Conservation (phyloP, 2,113 vertebrate genomes). For the Takifugu flavidus region DNA sequence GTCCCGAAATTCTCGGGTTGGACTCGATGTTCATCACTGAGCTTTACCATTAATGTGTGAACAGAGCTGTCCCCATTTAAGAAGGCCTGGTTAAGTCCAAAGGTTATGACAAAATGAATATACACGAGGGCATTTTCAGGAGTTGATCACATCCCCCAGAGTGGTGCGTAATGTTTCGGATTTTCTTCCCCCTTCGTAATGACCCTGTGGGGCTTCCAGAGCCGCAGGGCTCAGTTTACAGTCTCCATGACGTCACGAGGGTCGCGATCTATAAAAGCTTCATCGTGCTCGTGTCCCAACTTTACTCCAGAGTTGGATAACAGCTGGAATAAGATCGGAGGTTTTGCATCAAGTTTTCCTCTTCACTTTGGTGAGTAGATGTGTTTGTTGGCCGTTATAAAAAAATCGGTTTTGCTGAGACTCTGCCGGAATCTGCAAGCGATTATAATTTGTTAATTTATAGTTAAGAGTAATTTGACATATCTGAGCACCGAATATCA, state of each 20-base stretch:
- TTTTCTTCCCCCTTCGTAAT: neutral
- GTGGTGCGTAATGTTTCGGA: neutral
- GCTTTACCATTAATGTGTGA: too few species aligned
- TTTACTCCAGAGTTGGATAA: too few species aligned
- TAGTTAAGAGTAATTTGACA: neutral
- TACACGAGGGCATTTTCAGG: neutral
- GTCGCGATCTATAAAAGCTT: conserved; percentile 56
- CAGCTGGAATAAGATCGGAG: conserved; percentile 34
- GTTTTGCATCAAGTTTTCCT: neutral
- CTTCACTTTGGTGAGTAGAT: conserved; percentile 49
- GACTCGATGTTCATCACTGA: too few species aligned
- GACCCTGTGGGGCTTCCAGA: conserved; percentile 16
- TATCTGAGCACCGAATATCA: too few species aligned
- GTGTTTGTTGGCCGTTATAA: neutral
- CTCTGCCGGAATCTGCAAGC: neutral
- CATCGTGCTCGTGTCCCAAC: neutral
- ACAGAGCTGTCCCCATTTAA: too few species aligned
- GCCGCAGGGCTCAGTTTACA: conserved; percentile 17
- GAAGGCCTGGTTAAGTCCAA: neutral
- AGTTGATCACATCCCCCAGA: conserved; percentile 9
- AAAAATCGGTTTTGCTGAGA: neutral
- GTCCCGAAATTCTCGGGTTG: too few species aligned
- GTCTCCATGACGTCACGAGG: conserved; percentile 42
- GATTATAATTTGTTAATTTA: neutral
- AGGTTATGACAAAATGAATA: neutral